Base-by-base conservation (phyloP, 2,888 invertebrate species). In the Pantelozetes paolii region DNA sequence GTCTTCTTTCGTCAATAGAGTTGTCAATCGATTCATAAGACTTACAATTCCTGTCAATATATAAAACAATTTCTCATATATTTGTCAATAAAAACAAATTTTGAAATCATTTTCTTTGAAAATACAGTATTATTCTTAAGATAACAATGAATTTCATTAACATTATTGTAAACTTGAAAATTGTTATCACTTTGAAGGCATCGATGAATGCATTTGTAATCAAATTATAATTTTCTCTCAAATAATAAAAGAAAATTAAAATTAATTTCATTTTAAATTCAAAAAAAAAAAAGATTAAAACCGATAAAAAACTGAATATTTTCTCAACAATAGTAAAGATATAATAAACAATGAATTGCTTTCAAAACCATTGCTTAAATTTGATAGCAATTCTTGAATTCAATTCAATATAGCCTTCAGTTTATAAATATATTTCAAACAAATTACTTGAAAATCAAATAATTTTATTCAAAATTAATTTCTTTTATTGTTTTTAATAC, bases 21-120 rank as follows among this genome's bases (percentile, higher is more conserved):
- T 85, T 79, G 90, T 87, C 76, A 99, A 85, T 78, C 87, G 88
- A 13, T 80, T 86, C 96, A 99, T 97, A 88, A 94, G 89, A 78
- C 88, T 88, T 82, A 91, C 91, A 76, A 94, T 69, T 26, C 75
- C 75, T 74, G n/a, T 2, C 0, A 26, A 69, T 28, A 28, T 9
- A 26, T 13, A 40, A 20, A 20, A 36, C 20, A 32, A n/a, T n/a
- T n/a, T n/a, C n/a, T n/a, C 57, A 54, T 48, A 20, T n/a, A 48
- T 48, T 48, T n/a, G 5, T 48, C 48, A 48, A 48, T 48, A 48
- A n/a, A n/a, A n/a, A n/a, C n/a, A n/a, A n/a, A n/a, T n/a, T n/a
- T n/a, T n/a, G n/a, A n/a, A n/a, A n/a, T n/a, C n/a, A n/a, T n/a
- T n/a, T n/a, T n/a, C n/a, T n/a, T n/a, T n/a, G n/a, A n/a, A n/a